Conservation (phyloP, 2,113 vertebrate species). For the Tychaedon coryphoeus region DNA sequence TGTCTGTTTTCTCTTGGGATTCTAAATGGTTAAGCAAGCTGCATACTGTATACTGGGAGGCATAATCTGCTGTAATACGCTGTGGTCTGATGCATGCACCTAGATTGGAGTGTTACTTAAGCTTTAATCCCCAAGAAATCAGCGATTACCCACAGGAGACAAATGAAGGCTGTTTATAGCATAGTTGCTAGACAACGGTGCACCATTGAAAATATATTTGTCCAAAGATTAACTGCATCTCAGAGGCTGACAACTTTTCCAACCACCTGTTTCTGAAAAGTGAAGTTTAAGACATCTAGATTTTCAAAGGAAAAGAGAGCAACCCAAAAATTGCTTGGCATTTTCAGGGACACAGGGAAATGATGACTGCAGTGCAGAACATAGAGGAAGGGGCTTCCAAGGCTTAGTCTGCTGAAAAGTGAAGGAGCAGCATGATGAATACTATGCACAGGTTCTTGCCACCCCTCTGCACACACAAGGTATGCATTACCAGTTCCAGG, state of each 20-base stretch:
- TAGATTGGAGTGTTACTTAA: constrained; percentile 67
- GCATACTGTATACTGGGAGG: neutral
- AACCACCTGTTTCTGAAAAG: neutral
- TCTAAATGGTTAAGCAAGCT: constrained; percentile 54
- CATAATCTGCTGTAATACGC: constrained; percentile 52
- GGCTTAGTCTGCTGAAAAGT: neutral
- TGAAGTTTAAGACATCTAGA: neutral
- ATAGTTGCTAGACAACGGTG: constrained; percentile 21
- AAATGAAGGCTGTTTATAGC: constrained; percentile 53
- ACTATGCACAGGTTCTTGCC: neutral
- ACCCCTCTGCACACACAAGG: neutral
- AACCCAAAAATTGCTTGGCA: neutral
- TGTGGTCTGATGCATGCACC: constrained; percentile 21
- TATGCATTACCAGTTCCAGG: neutral
- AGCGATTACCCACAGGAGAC: constrained; percentile 52
- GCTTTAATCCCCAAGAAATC: constrained; percentile 61
- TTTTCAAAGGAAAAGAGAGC: neutral
- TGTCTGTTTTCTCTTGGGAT: neutral
- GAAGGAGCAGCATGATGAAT: neutral
- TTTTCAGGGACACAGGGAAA: neutral
- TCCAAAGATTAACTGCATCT: constrained; percentile 12
- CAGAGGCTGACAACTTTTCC: neutral
- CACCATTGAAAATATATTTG: constrained; percentile 1
- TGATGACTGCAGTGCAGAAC: neutral
- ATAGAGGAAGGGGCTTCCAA: neutral